Percentiles rank a stretch among this genome's conserved stretches.
These are phyloP conservation scores for Diadema setosum DNA, from an alignment of 35 echinoderm and acorn worm species.

Conservation along the genomic window DNA sequence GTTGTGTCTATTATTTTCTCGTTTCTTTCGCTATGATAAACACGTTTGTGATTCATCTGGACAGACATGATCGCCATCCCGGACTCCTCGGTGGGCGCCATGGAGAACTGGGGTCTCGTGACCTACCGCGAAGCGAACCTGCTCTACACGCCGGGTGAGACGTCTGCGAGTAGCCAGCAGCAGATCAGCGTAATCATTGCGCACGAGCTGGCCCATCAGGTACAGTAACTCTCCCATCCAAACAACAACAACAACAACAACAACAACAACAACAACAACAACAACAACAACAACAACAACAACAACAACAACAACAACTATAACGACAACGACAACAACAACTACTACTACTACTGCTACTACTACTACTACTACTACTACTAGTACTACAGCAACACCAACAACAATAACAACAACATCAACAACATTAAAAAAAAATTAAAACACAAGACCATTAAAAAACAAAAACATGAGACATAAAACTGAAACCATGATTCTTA, in stretches of 20 bases:
- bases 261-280: neutral
- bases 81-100: constrained; percentile 87
- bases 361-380: no score
- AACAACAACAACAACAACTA: no score
- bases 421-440: neutral
- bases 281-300: no score
- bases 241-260: neutral
- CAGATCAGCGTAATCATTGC: constrained; percentile 72
- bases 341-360: no score
- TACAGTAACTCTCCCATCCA: neutral
- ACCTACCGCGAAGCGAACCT: constrained; percentile 83
- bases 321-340: no score
- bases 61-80: constrained; percentile 94
- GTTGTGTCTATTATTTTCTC: no score
- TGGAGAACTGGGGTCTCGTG: constrained; percentile 99
- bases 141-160: constrained; percentile 68
- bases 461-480: no score
- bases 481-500: no score
- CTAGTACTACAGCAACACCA: no score
- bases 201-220: constrained; percentile 97
- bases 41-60: no score
- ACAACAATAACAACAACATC: neutral
- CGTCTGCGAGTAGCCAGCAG: constrained; percentile 77
- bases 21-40: no score
- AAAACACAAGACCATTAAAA: no score